Evolutionary conservation across 2,113 vertebrate genomes (phyloP).

Genomic region (Sigmodon hispidus): DNA sequence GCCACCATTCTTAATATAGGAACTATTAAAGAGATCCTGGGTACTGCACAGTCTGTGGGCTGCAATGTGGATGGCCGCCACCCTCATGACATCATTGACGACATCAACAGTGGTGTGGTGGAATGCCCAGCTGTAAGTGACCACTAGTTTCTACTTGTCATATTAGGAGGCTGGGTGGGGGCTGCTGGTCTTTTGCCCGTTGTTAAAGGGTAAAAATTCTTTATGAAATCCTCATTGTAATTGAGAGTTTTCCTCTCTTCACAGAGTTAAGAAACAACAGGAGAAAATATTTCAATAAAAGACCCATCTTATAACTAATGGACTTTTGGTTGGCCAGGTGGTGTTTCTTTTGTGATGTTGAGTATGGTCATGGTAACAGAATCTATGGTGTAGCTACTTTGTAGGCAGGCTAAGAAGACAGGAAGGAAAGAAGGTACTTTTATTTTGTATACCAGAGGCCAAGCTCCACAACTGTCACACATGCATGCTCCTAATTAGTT

Average conservation of each 20-base stretch:
- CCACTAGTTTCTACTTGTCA: neutral
- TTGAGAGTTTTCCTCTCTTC: neutral
- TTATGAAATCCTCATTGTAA: neutral
- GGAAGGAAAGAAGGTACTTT: neutral
- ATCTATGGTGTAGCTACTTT: neutral
- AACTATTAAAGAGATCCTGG: slow-evolving; percentile 98
- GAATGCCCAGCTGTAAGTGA: slow-evolving; percentile 94
- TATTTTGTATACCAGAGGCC: no score
- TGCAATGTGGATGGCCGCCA: slow-evolving; percentile 96
- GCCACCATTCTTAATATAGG: slow-evolving; percentile 81
- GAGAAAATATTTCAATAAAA: slow-evolving; percentile 56
- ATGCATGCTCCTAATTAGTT: no score
- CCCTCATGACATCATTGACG: slow-evolving; percentile 98
- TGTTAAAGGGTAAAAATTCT: no score
- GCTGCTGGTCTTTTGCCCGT: neutral
- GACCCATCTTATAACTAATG: neutral
- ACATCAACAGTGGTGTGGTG: slow-evolving; percentile 94
- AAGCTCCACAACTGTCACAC: no score
- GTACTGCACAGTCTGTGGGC: slow-evolving; percentile 97
- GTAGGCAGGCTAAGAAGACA: neutral
- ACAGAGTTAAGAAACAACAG: slow-evolving; percentile 85
- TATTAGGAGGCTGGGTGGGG: neutral
- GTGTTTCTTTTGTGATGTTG: neutral
- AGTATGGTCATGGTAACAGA: no score
- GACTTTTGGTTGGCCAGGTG: neutral